Evolutionary conservation across 2,888 invertebrate species (phyloP).

Genomic region (Erannis defoliaria): DNA sequence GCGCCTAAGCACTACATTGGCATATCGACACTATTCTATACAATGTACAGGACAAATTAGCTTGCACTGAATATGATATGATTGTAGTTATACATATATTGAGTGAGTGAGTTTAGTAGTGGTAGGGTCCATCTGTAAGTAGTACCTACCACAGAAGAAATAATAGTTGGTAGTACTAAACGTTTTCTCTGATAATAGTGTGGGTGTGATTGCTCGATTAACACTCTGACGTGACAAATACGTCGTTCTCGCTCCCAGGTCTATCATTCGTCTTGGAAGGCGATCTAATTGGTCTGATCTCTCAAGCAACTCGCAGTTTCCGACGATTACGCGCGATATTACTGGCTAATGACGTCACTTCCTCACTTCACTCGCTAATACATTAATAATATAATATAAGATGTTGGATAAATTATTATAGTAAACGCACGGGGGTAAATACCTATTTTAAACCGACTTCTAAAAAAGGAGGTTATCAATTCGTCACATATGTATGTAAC

Average conservation of each 20-base stretch:
- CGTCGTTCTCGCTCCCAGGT: background rate
- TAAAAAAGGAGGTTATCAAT: too few relatives aligned
- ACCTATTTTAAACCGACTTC: too few relatives aligned
- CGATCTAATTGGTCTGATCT: constrained; percentile 18
- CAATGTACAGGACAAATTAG: too few relatives aligned
- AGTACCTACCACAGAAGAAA: too few relatives aligned
- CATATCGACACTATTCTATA: too few relatives aligned
- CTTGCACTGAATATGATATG: too few relatives aligned
- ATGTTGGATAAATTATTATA: background rate
- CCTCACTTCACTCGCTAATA: constrained; percentile 23
- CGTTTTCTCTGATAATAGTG: background rate
- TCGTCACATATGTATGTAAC: too few relatives aligned
- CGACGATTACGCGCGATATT: constrained; percentile 23
- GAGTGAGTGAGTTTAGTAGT: too few relatives aligned
- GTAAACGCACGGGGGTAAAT: too few relatives aligned
- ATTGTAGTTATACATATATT: too few relatives aligned
- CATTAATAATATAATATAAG: background rate
- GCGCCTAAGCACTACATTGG: too few relatives aligned
- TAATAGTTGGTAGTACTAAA: background rate
- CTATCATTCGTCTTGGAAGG: background rate
- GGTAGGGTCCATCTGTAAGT: too few relatives aligned
- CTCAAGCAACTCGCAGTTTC: constrained; percentile 16
- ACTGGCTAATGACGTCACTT: constrained; percentile 36
- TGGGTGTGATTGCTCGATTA: background rate
- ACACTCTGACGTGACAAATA: background rate